These are phyloP conservation scores for Junonia oenone DNA, from an alignment of 2,888 invertebrate genomes.

Conservation along the genomic window DNA sequence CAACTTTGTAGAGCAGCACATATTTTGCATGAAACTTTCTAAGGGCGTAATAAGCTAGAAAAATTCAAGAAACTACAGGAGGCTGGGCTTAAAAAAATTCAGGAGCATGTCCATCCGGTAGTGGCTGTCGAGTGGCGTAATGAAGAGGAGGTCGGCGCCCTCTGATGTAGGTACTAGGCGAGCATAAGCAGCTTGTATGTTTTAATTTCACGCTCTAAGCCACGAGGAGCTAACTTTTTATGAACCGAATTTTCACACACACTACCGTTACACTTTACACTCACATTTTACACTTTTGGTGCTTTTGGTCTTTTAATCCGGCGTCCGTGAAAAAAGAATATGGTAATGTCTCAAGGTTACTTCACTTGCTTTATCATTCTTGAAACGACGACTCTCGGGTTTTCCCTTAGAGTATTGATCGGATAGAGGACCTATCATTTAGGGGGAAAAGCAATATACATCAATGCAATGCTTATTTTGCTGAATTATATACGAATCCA, in stretches of 20 bases:
- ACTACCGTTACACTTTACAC: neutral
- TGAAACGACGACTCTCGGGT: constrained; percentile 51
- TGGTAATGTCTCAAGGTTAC: neutral
- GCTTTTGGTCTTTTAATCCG: neutral
- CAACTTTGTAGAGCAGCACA: neutral
- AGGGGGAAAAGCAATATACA: constrained; percentile 56
- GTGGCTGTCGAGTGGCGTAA: constrained; percentile 21
- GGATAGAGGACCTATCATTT: constrained; percentile 44
- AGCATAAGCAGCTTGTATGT: constrained; percentile 8
- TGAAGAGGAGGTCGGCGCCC: constrained; percentile 23
- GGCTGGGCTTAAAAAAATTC: constrained; percentile 24
- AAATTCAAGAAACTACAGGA: constrained; percentile 13
- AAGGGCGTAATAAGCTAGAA: constrained; percentile 7
- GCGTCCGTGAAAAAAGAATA: neutral
- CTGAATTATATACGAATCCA: constrained; percentile 52
- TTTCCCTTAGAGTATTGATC: constrained; percentile 61
- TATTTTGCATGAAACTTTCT: neutral
- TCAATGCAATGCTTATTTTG: constrained; percentile 53
- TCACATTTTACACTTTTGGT: neutral
- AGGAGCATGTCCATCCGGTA: constrained; percentile 27
- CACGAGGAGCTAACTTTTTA: neutral
- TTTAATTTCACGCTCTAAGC: constrained; percentile 2
- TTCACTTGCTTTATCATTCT: constrained; percentile 20
- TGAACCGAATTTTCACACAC: neutral
- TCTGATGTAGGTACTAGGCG: constrained; percentile 13